Evolutionary conservation across 2,797 vertebrate species (phyloP), one percentile per base, ranked within the genome.

Genomic region (Miichthys miiuy): DNA sequence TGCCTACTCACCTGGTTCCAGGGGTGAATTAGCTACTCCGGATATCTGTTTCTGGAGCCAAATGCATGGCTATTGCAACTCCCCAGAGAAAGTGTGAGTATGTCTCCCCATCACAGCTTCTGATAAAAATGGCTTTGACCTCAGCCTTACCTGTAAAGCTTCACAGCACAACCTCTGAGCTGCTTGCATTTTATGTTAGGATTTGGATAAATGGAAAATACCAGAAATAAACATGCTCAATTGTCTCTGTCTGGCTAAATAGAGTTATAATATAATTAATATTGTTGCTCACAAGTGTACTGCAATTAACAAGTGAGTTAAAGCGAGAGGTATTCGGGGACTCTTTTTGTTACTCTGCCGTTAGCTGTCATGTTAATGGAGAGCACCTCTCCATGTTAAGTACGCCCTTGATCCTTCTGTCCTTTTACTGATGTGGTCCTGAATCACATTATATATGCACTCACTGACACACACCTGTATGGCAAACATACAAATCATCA

Each of bases 381-480:
- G 51, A 81, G 58, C 74, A 60, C 76, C 64, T 71, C 81, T 93
- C 89, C 89, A 93, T 93, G 87, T 86, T 91, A 92, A 91, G 79
- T 89, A 68, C 0, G 85, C 48, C 93, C 92, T 94, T 95, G 85
- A 92, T 92, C 83, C 82, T 56, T 46, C 63, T n/a, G 69, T 88
- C 83, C 68, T 89, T 81, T 68, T 23, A 17, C 85, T 72, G 83
- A 75, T 79, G 84, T 79, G 75, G 57, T 84, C 85, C 81, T 86
- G 86, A 93, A 93, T 93, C 76, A 74, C 84, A 88, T 87, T 88
- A 83, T 46, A 67, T 72, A 69, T 51, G 64, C 58, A 54, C 30
- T 38, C 71, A 38, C 34, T 11, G 25, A 17, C 66, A 75, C 23
- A 76, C 41, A 25, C 1, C 13, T 58, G 30, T 60, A 54, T 20